Evolutionary conservation across 1,140 invertebrate species (phyloP).

Genomic region (Heliconius congener): DNA sequence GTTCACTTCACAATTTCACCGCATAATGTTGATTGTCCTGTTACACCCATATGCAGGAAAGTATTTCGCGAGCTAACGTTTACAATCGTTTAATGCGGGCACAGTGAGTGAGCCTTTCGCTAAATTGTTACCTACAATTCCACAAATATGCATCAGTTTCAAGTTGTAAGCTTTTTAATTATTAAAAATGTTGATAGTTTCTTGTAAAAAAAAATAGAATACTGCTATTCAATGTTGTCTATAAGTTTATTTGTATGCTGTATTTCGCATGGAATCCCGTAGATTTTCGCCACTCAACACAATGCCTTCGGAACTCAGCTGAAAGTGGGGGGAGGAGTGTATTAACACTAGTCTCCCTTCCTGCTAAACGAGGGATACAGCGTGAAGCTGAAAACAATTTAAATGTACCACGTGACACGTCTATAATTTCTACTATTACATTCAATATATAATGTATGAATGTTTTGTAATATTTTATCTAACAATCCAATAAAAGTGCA

Average conservation of each 20-base stretch:
- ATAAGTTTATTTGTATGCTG: too few species aligned
- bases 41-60: constrained; percentile 22
- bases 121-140: constrained; percentile 10
- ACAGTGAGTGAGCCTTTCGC: constrained; percentile 26
- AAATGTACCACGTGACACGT: background rate
- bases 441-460: background rate
- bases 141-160: background rate
- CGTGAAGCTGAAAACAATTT: too few species aligned
- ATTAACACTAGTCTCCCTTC: too few species aligned
- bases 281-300: too few species aligned
- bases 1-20: background rate
- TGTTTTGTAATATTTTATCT: constrained; percentile 12
- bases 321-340: too few species aligned
- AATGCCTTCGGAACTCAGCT: too few species aligned
- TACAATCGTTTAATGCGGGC: constrained; percentile 22
- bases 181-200: background rate
- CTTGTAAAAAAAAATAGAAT: background rate
- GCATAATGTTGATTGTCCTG: background rate
- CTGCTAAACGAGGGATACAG: too few species aligned
- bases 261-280: too few species aligned
- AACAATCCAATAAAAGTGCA: constrained; percentile 1
- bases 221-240: too few species aligned
- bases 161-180: background rate
- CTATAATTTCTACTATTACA: background rate
- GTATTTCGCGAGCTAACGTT: constrained; percentile 34